These are phyloP conservation scores for Eulemur albifrons DNA, from an alignment of 2,797 vertebrate species.

Conservation along the genomic window DNA sequence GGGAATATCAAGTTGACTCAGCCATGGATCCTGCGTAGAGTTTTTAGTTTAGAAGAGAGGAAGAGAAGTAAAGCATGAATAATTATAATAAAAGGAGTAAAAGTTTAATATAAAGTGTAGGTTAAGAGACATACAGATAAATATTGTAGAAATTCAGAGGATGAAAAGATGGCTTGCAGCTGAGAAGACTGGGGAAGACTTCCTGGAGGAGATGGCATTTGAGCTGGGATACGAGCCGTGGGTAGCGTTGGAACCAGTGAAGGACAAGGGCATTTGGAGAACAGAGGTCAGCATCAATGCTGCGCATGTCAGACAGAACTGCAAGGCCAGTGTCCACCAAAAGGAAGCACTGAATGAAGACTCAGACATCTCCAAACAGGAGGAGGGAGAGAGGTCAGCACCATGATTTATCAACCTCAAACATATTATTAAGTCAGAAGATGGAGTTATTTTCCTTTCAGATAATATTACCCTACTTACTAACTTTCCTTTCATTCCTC, in stretches of 20 bases:
- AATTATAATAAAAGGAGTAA: neutral
- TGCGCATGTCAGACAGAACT: neutral
- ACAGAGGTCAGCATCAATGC: neutral
- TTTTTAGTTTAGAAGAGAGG: neutral
- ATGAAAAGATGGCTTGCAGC: neutral
- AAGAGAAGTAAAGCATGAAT: neutral
- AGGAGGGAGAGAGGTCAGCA: neutral
- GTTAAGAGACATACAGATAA: neutral
- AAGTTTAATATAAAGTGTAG: neutral
- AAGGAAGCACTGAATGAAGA: neutral
- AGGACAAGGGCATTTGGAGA: neutral
- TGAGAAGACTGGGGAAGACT: neutral
- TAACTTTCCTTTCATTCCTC: neutral
- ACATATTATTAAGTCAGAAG: neutral
- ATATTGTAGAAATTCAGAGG: neutral
- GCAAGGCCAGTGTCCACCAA: neutral
- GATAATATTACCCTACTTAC: neutral
- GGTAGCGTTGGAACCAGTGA: neutral
- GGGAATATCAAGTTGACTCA: neutral
- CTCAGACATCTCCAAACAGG: neutral
- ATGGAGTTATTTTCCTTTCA: neutral
- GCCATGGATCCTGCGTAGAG: neutral
- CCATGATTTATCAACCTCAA: neutral
- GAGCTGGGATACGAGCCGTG: neutral
- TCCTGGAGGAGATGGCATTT: rapidly evolving